These are phyloP conservation scores for Sanderia malayensis DNA, from an alignment of 30 jellyfish, hydroid and myxozoan species.

Conservation along the genomic window DNA sequence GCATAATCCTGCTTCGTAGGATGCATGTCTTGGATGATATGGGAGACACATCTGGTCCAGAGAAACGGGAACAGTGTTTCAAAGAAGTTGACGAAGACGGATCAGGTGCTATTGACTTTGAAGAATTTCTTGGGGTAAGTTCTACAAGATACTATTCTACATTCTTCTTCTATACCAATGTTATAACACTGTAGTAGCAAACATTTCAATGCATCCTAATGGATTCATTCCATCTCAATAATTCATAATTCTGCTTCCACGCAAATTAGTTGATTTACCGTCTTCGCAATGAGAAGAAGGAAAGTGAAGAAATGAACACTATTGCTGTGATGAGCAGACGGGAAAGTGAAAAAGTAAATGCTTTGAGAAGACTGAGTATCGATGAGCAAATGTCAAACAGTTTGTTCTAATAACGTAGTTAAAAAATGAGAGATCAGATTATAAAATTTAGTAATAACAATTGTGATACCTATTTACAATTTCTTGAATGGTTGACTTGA, in stretches of 20 bases:
- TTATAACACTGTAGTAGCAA: too few relatives aligned
- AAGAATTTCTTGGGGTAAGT: slow-evolving; percentile 80
- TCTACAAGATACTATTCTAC: too few relatives aligned
- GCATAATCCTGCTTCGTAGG: slow-evolving; percentile 4
- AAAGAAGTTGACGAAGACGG: slow-evolving; percentile 72
- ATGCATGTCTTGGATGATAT: slow-evolving; percentile 71
- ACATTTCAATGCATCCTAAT: too few relatives aligned
- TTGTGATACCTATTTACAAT: too few relatives aligned
- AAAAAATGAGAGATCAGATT: too few relatives aligned
- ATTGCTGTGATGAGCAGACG: slow-evolving; percentile 12
- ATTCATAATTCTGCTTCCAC: too few relatives aligned
- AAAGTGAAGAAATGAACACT: slow-evolving; percentile 3
- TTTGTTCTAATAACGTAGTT: too few relatives aligned
- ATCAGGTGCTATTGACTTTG: slow-evolving; percentile 86
- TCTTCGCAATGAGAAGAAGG: slow-evolving; percentile 2
- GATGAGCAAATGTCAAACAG: slow-evolving; percentile 24
- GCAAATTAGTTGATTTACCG: slow-evolving; percentile 33
- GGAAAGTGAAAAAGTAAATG: slow-evolving; percentile 38
- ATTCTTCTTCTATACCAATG: too few relatives aligned
- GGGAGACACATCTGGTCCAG: slow-evolving; percentile 62
- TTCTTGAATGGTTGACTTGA: too few relatives aligned
- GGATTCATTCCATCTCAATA: too few relatives aligned
- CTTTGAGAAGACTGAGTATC: slow-evolving; percentile 21
- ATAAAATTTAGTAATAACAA: too few relatives aligned
- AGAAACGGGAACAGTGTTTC: slow-evolving; percentile 54